Evolutionary conservation across 2,797 vertebrate genomes (phyloP).

Genomic region (Trachops cirrhosus): DNA sequence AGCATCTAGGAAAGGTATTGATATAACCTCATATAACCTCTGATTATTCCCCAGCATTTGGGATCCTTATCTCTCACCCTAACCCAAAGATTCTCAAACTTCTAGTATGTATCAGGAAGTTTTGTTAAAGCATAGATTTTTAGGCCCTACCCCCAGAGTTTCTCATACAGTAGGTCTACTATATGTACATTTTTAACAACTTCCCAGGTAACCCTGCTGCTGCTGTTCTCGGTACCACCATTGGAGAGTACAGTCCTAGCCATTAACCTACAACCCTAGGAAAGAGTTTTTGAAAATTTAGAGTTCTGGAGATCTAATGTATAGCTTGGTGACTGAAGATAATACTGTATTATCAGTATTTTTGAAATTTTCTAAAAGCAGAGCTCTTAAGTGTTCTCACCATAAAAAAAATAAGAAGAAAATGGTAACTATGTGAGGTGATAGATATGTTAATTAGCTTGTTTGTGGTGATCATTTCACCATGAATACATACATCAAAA

Average conservation of each 20-base stretch:
- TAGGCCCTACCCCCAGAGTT: neutral
- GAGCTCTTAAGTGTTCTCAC: neutral
- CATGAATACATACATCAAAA: neutral
- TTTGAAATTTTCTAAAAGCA: neutral
- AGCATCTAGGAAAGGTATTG: neutral
- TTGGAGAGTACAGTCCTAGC: neutral
- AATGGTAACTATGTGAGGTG: neutral
- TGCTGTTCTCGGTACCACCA: neutral
- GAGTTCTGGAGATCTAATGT: neutral
- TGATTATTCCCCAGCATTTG: neutral
- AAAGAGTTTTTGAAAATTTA: neutral
- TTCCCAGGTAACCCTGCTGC: too few relatives aligned
- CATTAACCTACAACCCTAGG: neutral
- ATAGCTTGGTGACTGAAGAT: accelerated
- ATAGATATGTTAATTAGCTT: neutral
- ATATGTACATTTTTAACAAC: neutral
- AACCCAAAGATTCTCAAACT: neutral
- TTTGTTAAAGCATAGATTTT: neutral
- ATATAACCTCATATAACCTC: neutral
- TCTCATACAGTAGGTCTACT: neutral
- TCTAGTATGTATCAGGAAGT: neutral
- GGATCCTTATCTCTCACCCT: neutral
- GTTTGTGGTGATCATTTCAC: neutral
- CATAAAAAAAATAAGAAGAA: neutral
- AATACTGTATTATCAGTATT: neutral